phyloP scores from a whole-genome alignment of 2,797 vertebrate species.

The Gallirallus australis region DNA sequence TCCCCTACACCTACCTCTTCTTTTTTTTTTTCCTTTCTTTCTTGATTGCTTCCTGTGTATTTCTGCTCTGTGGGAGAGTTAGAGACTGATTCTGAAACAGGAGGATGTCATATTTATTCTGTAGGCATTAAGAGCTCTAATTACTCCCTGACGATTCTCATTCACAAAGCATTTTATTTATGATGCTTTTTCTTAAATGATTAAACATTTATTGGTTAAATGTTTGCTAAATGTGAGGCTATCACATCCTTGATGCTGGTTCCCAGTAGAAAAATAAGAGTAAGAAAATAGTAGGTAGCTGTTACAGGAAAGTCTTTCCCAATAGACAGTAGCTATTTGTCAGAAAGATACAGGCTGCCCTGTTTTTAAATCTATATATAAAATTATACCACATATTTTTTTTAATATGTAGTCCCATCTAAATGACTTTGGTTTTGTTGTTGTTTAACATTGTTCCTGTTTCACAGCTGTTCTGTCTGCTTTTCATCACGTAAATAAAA shows the following conservation, averaged over 20 bases:
- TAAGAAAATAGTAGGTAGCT: not conserved
- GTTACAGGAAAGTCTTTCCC: not conserved
- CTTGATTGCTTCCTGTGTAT: slow-evolving; percentile 49
- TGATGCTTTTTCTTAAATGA: slow-evolving; percentile 57
- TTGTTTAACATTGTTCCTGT: slow-evolving; percentile 3
- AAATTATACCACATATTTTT: slow-evolving; percentile 36
- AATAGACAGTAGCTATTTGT: slow-evolving; percentile 9
- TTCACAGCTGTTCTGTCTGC: slow-evolving; percentile 13
- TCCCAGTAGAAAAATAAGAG: slow-evolving; percentile 42
- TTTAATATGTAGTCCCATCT: not conserved
- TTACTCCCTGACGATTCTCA: slow-evolving; percentile 61
- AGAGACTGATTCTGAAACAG: slow-evolving; percentile 32
- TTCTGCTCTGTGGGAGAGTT: slow-evolving; percentile 40
- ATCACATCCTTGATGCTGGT: slow-evolving; percentile 13
- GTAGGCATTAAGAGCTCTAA: slow-evolving; percentile 61
- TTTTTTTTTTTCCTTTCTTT: not conserved
- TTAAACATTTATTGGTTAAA: slow-evolving; percentile 66
- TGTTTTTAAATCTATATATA: slow-evolving; percentile 9
- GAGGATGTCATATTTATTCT: slow-evolving; percentile 60
- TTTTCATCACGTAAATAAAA: slow-evolving; percentile 51
- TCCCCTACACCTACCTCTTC: not conserved
- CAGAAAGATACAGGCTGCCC: not conserved
- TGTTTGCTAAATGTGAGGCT: slow-evolving; percentile 54
- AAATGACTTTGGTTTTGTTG: slow-evolving; percentile 2
- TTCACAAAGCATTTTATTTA: slow-evolving; percentile 67